phyloP scores from a whole-genome alignment of 2,113 vertebrate species.

The Nansenia antarctica region DNA sequence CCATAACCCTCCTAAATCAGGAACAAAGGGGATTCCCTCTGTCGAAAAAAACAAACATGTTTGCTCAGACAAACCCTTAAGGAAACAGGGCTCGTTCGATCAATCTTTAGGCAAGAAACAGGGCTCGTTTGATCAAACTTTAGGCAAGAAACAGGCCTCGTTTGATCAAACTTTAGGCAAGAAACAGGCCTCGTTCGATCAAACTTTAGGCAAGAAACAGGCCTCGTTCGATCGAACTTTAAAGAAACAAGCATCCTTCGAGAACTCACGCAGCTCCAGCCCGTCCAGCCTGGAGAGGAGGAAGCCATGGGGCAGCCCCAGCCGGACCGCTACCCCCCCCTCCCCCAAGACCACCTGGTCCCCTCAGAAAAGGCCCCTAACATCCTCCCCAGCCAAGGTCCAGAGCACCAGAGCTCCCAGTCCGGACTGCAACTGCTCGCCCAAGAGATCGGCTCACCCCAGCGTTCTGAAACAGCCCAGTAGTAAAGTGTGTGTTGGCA shows the following conservation, averaged over 20 bases:
- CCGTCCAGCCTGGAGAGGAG: slow-evolving; percentile 66
- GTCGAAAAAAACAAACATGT: slow-evolving; percentile 62
- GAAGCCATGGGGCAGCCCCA: slow-evolving; percentile 68
- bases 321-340: slow-evolving; percentile 40
- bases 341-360: slow-evolving; percentile 53
- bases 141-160: slow-evolving; percentile 9
- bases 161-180: slow-evolving; percentile 19
- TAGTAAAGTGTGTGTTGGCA: slow-evolving; percentile 75
- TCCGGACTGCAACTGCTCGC: slow-evolving; percentile 62
- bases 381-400: slow-evolving; percentile 63
- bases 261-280: slow-evolving; percentile 47
- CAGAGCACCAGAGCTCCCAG: slow-evolving; percentile 47
- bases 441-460: slow-evolving; percentile 61
- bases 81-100: slow-evolving; percentile 65
- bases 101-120: slow-evolving; percentile 61
- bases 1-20: slow-evolving; percentile 32
- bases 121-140: slow-evolving; percentile 55
- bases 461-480: slow-evolving; percentile 75
- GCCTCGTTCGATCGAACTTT: neutral
- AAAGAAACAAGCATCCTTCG: slow-evolving; percentile 63
- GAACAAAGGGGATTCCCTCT: slow-evolving; percentile 42
- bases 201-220: slow-evolving; percentile 25
- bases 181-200: slow-evolving; percentile 66
- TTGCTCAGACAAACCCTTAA: slow-evolving; percentile 52
- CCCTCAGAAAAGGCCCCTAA: slow-evolving; percentile 58